Conservation (phyloP, 37 sponge, comb jelly and placozoan genomes). For the Axinella damicornis region DNA sequence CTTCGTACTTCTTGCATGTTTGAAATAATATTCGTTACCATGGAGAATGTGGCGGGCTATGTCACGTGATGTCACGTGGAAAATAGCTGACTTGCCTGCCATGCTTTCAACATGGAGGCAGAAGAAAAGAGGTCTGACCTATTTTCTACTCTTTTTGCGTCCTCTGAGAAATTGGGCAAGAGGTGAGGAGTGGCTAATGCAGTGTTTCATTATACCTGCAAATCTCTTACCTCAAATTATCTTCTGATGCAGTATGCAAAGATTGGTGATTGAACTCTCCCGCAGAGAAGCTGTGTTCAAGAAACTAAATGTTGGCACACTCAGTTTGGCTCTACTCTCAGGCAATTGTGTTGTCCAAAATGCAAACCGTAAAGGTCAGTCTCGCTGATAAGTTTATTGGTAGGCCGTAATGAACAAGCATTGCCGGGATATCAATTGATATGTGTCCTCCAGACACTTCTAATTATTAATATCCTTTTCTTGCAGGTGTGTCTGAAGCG, state of each 20-base stretch:
- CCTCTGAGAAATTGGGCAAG: slow-evolving; percentile 18
- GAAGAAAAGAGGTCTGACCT: neutral
- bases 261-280: neutral
- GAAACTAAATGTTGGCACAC: slow-evolving; percentile 18
- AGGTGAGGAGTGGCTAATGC: slow-evolving; percentile 16
- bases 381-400: neutral
- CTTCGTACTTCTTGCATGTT: too few relatives aligned
- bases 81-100: neutral
- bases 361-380: slow-evolving; percentile 19
- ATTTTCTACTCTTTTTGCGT: neutral
- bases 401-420: too few relatives aligned
- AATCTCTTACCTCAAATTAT: neutral
- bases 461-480: neutral
- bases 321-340: slow-evolving; percentile 29
- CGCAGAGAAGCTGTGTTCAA: slow-evolving; percentile 26
- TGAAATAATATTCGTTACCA: neutral
- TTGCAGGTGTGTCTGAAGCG: neutral
- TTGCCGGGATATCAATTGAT: too few relatives aligned
- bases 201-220: neutral
- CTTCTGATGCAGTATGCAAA: neutral
- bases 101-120: slow-evolving; percentile 20
- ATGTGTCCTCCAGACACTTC: too few relatives aligned
- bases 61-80: neutral
- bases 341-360: neutral
- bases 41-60: neutral